Evolutionary conservation across 2,113 vertebrate species (phyloP).

Genomic region (Colossoma macropomum): DNA sequence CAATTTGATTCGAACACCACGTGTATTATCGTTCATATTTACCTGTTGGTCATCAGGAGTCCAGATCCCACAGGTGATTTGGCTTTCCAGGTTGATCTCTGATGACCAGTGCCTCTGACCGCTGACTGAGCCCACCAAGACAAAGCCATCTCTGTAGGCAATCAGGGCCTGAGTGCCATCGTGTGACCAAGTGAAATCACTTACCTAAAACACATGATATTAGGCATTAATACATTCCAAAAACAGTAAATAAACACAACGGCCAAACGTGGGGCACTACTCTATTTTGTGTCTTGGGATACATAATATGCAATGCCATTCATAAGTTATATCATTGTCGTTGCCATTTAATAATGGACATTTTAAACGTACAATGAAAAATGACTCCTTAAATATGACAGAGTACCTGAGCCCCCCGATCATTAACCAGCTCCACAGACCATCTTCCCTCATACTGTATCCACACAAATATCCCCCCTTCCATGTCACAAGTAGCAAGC

Average conservation of each 20-base stretch:
- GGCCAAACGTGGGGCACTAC: neutral
- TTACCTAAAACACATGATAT: conserved; percentile 79
- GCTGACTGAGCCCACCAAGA: conserved; percentile 96
- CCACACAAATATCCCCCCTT: conserved; percentile 99
- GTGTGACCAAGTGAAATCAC: conserved; percentile 98
- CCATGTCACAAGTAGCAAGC: conserved; percentile 96
- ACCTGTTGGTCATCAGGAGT: conserved; percentile 99
- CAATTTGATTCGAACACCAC: neutral
- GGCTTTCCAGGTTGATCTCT: conserved; percentile 98
- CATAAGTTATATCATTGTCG: neutral
- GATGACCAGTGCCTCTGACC: conserved; percentile 99
- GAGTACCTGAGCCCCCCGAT: conserved; percentile 94
- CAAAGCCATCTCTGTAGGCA: conserved; percentile 96
- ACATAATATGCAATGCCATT: neutral
- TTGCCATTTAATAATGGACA: neutral
- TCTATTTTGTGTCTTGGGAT: neutral
- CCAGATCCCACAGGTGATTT: conserved; percentile 99
- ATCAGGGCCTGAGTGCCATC: conserved; percentile 98
- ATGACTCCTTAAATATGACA: neutral
- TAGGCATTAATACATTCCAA: conserved; percentile 1
- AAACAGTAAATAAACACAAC: neutral
- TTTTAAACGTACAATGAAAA: neutral
- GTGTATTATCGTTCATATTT: conserved; percentile 47
- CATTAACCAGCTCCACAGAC: conserved; percentile 98
- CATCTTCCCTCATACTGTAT: conserved; percentile 98